Evolutionary conservation across 2,797 vertebrate genomes (phyloP), one percentile per base, ranked within the genome.

Genomic region (Mycteria americana): DNA sequence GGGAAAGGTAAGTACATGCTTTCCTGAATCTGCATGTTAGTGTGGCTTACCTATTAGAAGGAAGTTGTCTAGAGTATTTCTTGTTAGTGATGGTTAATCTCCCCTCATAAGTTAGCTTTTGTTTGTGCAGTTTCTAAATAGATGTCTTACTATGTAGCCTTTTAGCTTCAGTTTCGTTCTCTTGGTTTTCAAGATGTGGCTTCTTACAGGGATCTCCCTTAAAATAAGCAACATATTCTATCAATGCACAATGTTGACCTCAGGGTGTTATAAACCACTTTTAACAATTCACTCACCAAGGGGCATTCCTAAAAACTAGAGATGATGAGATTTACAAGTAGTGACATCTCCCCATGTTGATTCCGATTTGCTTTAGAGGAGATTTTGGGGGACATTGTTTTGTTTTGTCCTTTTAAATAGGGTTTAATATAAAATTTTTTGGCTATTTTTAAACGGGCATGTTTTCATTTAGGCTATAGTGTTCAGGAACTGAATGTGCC

Each of bases 391-490:
- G 48, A 74, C 24, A 73, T 77, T 22, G 4, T 17, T 89, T 87
- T 46, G 5, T 9, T 62, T 43, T 35, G 50, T 73, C 37, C 37
- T 39, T 33, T 39, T 2, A 24, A 27, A 7, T 53, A 41, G 48
- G 18, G 6, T 85, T 94, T 80, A 74, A 88, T 89, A 72, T 57
- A 88, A 97, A 82, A 64, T 88, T 73, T 79, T 81, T 65, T 48
- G 56, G 18, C 92, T 85, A 69, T 90, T 93, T 93, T 93, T 89
- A 41, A 6, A 18, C 14, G 7, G 60, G 35, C 57, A 60, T 97
- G 97, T 97, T 98, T 97, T 96, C 62, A 88, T 92, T 97, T 96
- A 95, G 84, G 30, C 65, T 94, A 5, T 67, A 75, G 11, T 75
- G 87, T 89, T 74, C 51, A 85, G 64, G 93, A 87, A 96, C 95